Conservation (phyloP, 37 sponge, comb jelly and placozoan genomes). For the Lycopodina hypogea region DNA sequence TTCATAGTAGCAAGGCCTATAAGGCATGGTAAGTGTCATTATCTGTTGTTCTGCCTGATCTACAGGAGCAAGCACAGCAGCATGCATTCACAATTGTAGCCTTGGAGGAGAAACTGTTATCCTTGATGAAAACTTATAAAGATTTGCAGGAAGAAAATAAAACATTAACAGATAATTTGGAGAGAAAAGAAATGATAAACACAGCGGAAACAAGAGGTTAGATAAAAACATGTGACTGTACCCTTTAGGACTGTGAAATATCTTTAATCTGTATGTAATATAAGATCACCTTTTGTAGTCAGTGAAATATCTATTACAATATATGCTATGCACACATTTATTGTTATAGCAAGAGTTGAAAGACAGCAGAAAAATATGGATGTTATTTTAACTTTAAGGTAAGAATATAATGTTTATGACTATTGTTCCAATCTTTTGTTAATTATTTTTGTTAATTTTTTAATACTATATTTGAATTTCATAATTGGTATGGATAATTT, state of each 20-base stretch:
- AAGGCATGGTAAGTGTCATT: neutral
- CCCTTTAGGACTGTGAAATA: no score
- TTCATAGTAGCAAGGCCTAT: neutral
- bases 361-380: neutral
- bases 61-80: constrained; percentile 56
- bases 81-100: constrained; percentile 76
- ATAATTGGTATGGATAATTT: no score
- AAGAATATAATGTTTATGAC: no score
- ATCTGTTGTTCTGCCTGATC: neutral
- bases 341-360: constrained; percentile 9
- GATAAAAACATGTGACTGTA: no score
- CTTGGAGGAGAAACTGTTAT: constrained; percentile 71
- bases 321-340: no score
- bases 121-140: constrained; percentile 18
- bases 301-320: no score
- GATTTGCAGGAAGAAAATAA: constrained; percentile 23
- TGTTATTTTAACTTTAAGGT: constrained; percentile 5
- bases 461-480: no score
- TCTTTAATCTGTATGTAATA: no score
- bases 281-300: no score
- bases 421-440: no score
- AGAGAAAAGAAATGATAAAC: neutral
- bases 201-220: neutral
- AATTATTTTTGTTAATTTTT: no score
- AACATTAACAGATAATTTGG: constrained; percentile 1